A percentile compares a stretch with the other conserved stretches of the same genome.
Conservation (phyloP, 2,113 vertebrate genomes). For the Grallaria varia region DNA sequence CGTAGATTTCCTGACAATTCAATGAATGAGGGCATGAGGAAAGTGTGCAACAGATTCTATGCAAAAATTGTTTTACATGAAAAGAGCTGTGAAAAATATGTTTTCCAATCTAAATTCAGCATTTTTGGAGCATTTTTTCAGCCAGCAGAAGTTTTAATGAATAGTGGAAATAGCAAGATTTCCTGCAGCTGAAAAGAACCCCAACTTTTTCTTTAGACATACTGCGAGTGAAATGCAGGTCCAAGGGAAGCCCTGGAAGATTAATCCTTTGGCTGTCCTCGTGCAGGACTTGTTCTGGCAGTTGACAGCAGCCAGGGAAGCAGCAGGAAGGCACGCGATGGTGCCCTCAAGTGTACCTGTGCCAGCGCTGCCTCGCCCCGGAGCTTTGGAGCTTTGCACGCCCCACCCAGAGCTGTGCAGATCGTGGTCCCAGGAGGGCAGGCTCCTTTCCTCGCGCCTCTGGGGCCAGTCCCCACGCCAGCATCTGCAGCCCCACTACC, state of each 20-base stretch:
- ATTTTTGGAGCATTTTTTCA: background rate
- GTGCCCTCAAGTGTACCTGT: accelerated
- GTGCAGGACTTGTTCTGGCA: background rate
- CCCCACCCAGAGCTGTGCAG: background rate
- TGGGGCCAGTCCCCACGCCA: background rate
- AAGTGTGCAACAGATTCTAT: background rate
- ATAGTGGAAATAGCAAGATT: background rate
- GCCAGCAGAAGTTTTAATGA: background rate
- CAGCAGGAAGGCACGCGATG: background rate
- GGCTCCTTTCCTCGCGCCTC: background rate
- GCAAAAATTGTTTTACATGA: too few relatives aligned
- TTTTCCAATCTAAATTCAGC: background rate
- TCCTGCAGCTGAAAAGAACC: background rate
- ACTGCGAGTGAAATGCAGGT: background rate
- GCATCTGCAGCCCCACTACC: background rate
- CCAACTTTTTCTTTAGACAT: background rate
- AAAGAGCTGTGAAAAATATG: too few relatives aligned
- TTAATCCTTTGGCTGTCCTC: background rate
- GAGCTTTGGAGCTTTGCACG: background rate
- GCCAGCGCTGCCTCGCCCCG: background rate
- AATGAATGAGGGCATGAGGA: background rate
- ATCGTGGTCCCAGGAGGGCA: background rate
- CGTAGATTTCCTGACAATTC: background rate
- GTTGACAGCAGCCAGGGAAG: background rate
- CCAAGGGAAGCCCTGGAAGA: background rate